These are phyloP conservation scores for Geopemphigus sp. DNA, from an alignment of 1,140 invertebrate species.

Conservation along the genomic window DNA sequence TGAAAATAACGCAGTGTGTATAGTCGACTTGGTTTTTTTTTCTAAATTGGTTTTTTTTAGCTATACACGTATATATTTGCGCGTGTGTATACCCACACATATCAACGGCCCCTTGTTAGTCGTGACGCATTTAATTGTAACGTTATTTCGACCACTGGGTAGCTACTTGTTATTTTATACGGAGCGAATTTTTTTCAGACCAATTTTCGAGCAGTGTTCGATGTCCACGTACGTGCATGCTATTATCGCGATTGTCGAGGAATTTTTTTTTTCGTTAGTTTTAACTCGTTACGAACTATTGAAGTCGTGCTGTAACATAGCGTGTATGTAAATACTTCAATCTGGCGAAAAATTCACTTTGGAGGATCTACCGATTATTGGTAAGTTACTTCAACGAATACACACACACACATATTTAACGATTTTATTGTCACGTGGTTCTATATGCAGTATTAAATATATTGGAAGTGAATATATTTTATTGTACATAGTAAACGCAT, in stretches of 20 bases:
- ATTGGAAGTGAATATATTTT: too few relatives aligned
- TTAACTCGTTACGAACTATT: too few relatives aligned
- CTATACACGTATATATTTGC: not conserved
- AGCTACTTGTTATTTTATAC: not conserved
- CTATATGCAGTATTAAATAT: too few relatives aligned
- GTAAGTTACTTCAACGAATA: too few relatives aligned
- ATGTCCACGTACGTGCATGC: not conserved
- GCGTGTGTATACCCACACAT: not conserved
- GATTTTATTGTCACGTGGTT: too few relatives aligned
- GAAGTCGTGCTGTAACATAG: too few relatives aligned
- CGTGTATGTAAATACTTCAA: too few relatives aligned
- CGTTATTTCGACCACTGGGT: not conserved
- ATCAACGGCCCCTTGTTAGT: constrained; percentile 10
- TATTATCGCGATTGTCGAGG: not conserved
- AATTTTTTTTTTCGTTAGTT: too few relatives aligned
- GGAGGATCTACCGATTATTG: too few relatives aligned
- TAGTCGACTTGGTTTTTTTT: not conserved
- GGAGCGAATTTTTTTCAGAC: not conserved
- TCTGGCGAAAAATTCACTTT: too few relatives aligned
- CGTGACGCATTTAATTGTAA: not conserved
- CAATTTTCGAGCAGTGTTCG: not conserved
- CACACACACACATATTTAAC: too few relatives aligned
- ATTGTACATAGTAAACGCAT: too few relatives aligned
- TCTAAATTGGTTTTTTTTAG: constrained; percentile 5
- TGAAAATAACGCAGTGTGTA: not conserved